phyloP scores from a whole-genome alignment of 2,888 invertebrate genomes.

The Omphaloscelis lunosa region DNA sequence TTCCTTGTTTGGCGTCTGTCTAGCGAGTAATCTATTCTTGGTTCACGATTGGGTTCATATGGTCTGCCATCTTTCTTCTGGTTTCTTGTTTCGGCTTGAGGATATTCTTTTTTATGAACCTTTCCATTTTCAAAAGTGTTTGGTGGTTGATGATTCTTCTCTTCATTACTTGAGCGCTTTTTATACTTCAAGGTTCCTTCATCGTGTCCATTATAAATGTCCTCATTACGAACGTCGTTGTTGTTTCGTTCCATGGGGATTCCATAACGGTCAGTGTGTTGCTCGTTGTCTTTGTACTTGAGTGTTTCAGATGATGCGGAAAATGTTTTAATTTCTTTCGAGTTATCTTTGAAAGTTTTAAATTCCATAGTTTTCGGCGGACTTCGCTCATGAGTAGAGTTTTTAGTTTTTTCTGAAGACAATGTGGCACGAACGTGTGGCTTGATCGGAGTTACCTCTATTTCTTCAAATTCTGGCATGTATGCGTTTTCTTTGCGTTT shows the following conservation, averaged over 20 bases:
- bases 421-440: slow-evolving; percentile 86
- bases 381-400: slow-evolving; percentile 82
- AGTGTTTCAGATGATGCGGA: slow-evolving; percentile 89
- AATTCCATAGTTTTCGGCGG: slow-evolving; percentile 88
- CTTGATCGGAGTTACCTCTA: slow-evolving; percentile 88
- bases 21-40: slow-evolving; percentile 87
- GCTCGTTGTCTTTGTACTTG: slow-evolving; percentile 87
- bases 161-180: slow-evolving; percentile 85
- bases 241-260: slow-evolving; percentile 85
- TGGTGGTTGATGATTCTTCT: slow-evolving; percentile 80
- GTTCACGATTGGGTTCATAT: slow-evolving; percentile 78
- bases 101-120: slow-evolving; percentile 82
- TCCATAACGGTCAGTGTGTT: slow-evolving; percentile 85
- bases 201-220: slow-evolving; percentile 84
- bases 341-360: slow-evolving; percentile 89
- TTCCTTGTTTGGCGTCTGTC: slow-evolving; percentile 85
- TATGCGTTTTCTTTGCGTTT: slow-evolving; percentile 86
- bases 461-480: slow-evolving; percentile 89
- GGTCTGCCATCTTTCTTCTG: slow-evolving; percentile 83
- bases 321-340: slow-evolving; percentile 88
- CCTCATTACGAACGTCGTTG: slow-evolving; percentile 82
- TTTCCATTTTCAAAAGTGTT: slow-evolving; percentile 81
- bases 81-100: slow-evolving; percentile 82
- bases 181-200: slow-evolving; percentile 88
- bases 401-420: slow-evolving; percentile 85